A percentile compares a stretch with the other conserved stretches of the same genome.
Conservation (phyloP, 2,113 vertebrate genomes). For the Macrotis lagotis region DNA sequence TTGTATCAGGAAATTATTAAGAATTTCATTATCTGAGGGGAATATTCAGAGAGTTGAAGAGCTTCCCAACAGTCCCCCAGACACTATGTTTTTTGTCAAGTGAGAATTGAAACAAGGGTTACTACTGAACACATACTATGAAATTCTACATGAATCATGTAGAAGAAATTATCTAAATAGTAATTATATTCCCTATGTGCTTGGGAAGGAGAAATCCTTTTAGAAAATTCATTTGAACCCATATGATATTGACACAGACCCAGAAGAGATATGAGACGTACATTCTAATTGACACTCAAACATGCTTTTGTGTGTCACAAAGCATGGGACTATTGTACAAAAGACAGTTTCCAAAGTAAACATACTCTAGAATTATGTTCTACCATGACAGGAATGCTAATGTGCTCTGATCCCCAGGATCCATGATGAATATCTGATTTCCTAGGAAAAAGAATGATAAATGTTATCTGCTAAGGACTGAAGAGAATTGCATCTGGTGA, state of each 20-base stretch:
- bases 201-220: background rate
- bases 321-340: background rate
- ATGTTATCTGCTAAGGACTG: background rate
- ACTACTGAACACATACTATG: too few relatives aligned
- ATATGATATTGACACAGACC: background rate
- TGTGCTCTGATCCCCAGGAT: background rate
- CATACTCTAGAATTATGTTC: background rate
- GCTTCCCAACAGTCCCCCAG: too few relatives aligned
- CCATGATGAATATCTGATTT: background rate
- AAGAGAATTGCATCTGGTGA: background rate
- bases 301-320: background rate
- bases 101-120: too few relatives aligned
- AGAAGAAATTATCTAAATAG: background rate
- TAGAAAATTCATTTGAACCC: background rate
- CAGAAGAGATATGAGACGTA: background rate
- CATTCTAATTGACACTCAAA: background rate
- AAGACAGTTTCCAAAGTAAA: background rate
- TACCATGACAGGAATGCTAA: background rate
- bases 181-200: background rate
- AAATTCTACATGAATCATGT: too few relatives aligned
- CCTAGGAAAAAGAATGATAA: background rate
- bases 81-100: too few relatives aligned
- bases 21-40: too few relatives aligned
- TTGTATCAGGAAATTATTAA: too few relatives aligned
- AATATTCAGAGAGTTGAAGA: too few relatives aligned